Percentiles rank a stretch among this genome's conserved stretches.
These are phyloP conservation scores for Anguilla pacifica DNA, from an alignment of 2,797 vertebrate genomes.

Conservation along the genomic window DNA sequence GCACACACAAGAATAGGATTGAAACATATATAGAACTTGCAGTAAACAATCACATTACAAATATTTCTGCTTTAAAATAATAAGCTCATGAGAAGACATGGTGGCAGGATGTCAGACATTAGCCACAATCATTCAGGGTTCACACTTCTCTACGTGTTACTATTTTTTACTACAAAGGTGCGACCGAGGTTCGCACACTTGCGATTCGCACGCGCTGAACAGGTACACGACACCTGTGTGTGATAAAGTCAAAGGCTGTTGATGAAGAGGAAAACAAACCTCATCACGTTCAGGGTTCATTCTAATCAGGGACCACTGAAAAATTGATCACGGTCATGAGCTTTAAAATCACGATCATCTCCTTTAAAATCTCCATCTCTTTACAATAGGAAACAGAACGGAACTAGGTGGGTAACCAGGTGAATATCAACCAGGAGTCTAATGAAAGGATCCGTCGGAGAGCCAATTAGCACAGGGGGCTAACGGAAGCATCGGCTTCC, in stretches of 20 bases:
- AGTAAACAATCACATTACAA: background rate
- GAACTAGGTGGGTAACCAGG: background rate
- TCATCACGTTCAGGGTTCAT: background rate
- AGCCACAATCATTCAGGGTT: background rate
- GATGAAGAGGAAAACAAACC: background rate
- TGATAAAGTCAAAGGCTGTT: background rate
- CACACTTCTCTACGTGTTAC: background rate
- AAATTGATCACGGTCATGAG: background rate
- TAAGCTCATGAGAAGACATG: background rate
- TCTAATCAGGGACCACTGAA: background rate
- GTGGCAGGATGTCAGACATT: background rate
- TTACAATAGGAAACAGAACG: background rate
- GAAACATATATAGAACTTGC: background rate
- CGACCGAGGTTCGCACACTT: background rate
- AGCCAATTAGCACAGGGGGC: background rate
- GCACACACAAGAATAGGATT: background rate
- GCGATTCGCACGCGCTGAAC: background rate
- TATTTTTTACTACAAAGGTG: background rate
- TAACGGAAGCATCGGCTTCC: background rate
- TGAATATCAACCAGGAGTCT: background rate
- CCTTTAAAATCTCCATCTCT: background rate
- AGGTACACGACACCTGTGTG: background rate
- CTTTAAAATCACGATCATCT: background rate
- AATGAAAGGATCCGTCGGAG: background rate
- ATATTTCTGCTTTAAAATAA: background rate